A percentile compares a stretch with the other conserved stretches of the same genome.
phyloP scores from a whole-genome alignment of 2,113 vertebrate genomes.

The Peromyscus leucopus region DNA sequence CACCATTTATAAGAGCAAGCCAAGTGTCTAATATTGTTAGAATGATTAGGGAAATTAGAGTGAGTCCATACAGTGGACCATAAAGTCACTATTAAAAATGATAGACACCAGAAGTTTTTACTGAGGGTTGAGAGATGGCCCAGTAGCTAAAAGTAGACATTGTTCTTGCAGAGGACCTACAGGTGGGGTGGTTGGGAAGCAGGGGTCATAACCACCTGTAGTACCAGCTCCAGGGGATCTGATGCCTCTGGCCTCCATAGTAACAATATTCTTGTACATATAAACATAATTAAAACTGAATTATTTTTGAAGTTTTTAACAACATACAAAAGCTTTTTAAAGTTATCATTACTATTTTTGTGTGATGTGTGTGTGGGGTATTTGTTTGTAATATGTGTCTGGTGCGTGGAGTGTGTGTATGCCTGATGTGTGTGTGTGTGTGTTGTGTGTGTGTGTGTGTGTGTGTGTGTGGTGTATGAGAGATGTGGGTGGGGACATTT shows the following conservation, averaged over 20 bases:
- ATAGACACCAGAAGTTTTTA: conserved; percentile 15
- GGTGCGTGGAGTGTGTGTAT: too few relatives aligned
- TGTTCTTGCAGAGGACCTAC: background rate
- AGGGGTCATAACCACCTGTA: background rate
- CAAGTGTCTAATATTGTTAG: background rate
- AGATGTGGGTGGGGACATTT: too few relatives aligned
- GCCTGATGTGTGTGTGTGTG: too few relatives aligned
- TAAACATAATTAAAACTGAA: too few relatives aligned
- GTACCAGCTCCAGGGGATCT: background rate
- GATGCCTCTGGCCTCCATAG: background rate
- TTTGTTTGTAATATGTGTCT: too few relatives aligned
- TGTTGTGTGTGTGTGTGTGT: too few relatives aligned
- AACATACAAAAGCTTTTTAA: background rate
- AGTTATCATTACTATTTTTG: background rate
- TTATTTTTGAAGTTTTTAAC: background rate
- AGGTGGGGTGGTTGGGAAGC: background rate
- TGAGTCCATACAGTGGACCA: background rate
- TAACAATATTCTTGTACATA: background rate
- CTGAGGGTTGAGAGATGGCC: background rate
- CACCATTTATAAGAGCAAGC: background rate
- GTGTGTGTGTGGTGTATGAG: too few relatives aligned
- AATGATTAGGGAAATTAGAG: background rate
- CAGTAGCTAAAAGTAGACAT: background rate
- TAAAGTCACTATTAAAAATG: background rate
- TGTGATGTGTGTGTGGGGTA: too few relatives aligned